phyloP scores from a whole-genome alignment of 2,113 vertebrate species.

The Physeter macrocephalus region DNA sequence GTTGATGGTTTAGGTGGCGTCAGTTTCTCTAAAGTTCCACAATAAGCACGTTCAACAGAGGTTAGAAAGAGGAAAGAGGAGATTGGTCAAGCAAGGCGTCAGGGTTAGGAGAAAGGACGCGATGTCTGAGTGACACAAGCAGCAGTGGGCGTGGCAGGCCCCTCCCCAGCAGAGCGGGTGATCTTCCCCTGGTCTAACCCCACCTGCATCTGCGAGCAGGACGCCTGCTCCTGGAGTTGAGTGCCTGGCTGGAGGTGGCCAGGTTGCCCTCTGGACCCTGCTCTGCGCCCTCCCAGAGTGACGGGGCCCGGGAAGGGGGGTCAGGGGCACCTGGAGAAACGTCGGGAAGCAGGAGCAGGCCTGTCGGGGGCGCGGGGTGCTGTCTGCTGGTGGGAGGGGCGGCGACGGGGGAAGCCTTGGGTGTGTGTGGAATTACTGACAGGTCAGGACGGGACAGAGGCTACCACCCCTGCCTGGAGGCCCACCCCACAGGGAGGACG shows the following conservation, averaged over 20 bases:
- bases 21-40: neutral
- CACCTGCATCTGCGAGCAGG: neutral
- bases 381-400: neutral
- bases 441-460: neutral
- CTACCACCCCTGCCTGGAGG: neutral
- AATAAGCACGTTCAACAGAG: neutral
- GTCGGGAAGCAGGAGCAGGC: neutral
- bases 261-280: too few species aligned
- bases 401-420: too few species aligned
- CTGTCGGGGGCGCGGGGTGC: neutral
- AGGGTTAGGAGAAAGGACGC: neutral
- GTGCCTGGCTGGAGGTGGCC: too few species aligned
- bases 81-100: neutral
- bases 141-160: neutral
- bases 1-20: neutral
- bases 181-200: neutral
- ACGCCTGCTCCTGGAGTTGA: neutral
- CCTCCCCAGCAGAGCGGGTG: neutral
- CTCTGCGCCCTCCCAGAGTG: neutral
- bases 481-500: too few species aligned
- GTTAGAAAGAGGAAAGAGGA: neutral
- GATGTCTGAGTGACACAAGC: neutral
- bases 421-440: neutral
- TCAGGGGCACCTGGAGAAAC: neutral
- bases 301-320: fast-evolving